Base-by-base conservation (phyloP, 2,797 vertebrate genomes). In the Cossypha niveicapilla region DNA sequence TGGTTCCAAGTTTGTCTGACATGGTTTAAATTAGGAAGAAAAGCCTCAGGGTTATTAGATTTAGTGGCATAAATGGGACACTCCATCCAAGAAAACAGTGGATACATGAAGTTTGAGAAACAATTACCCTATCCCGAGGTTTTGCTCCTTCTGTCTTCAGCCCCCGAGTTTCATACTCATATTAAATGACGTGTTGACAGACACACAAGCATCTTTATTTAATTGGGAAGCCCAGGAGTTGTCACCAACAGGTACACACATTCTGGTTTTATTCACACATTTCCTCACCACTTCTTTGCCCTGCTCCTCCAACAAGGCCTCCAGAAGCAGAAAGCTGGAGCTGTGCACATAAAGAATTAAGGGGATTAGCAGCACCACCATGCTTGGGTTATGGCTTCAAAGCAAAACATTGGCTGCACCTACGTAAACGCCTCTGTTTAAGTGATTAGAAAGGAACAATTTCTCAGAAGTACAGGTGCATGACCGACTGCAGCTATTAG, bases 381-480 rank as follows among this genome's bases (percentile, higher is more conserved):
- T 22, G 87, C 65, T 13, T 10, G 51, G 85, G 79, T 87, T 78
- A 63, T 16, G 72, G 50, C 95, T 93, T 96, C 93, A 93, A 91
- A 89, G 80, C 90, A 86, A 76, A 84, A 79, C 53, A 80, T 3
- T 94, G 96, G 94, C 96, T 90, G 67, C 45, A 88, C 48, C 74
- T 68, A 92, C 35, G 22, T 32, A 93, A 91, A 88, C 34, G 88
- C 45, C 66, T 92, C 94, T 96, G 97, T 25, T 96, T 58, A 96
- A 97, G 68, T 11, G 56, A 97, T 94, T 95, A 85, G 58, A 87
- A 94, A 89, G 62, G 56, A 91, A 94, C 58, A 61, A 53, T 88
- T 97, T 97, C 96, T 95, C 96, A 97, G 94, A 96, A 96, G 78
- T 94, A 95, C 97, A 98, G 97, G 97, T 98, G 97, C 95, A 96